Evolutionary conservation across 2,888 invertebrate genomes (phyloP).

Genomic region (Netelia virgata): DNA sequence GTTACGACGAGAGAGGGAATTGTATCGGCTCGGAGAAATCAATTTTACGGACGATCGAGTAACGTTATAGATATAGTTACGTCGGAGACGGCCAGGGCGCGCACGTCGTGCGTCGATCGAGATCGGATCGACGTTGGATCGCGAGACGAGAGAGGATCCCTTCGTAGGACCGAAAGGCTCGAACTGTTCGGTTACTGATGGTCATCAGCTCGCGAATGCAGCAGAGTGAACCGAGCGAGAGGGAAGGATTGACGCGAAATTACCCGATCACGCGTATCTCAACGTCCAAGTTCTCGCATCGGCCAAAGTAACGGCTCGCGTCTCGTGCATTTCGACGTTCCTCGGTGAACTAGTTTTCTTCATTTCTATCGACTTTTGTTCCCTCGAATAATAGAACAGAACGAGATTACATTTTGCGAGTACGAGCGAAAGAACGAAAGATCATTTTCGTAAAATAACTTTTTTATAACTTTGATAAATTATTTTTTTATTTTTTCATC

Average conservation of each 20-base stretch:
- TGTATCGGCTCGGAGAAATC: conserved; percentile 75
- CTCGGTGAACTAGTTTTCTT: neutral
- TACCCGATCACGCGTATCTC: conserved; percentile 44
- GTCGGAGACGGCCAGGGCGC: conserved; percentile 19
- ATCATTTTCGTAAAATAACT: neutral
- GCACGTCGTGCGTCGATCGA: conserved; percentile 35
- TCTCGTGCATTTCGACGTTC: conserved; percentile 13
- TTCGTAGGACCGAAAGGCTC: conserved; percentile 1
- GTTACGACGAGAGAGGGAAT: conserved; percentile 53
- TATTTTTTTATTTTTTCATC: neutral
- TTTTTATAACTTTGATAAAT: too few species aligned
- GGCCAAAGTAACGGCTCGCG: neutral
- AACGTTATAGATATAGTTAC: conserved; percentile 67
- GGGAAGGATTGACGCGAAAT: conserved; percentile 49
- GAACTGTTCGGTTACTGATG: neutral
- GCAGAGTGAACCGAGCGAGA: conserved; percentile 32
- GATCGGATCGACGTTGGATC: conserved; percentile 45
- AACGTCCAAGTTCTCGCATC: neutral
- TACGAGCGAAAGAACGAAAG: too few species aligned
- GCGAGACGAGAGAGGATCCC: conserved; percentile 24
- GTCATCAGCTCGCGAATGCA: conserved; percentile 9
- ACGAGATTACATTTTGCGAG: too few species aligned
- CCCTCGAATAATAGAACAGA: neutral
- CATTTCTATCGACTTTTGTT: neutral
- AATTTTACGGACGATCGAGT: conserved; percentile 80